phyloP scores from a whole-genome alignment of 1,140 invertebrate genomes.

The Euwallacea similis region DNA sequence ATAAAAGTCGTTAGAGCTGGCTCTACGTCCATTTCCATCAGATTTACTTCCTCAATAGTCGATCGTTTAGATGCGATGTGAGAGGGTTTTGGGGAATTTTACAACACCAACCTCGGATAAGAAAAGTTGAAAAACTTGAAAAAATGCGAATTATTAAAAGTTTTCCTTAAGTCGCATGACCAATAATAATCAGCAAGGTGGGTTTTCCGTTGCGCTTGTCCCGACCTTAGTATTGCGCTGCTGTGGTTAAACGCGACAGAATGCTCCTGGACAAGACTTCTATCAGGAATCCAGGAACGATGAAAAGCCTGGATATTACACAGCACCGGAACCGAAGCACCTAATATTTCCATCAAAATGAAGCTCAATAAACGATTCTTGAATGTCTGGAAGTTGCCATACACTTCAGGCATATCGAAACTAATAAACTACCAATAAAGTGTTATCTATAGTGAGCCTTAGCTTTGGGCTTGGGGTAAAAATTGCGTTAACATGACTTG shows the following conservation, averaged over 20 bases:
- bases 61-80: slow-evolving; percentile 22
- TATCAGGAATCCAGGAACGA: slow-evolving; percentile 21
- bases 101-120: too few species aligned
- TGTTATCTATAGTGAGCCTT: too few species aligned
- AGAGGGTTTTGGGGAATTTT: neutral
- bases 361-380: neutral
- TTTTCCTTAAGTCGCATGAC: slow-evolving; percentile 13
- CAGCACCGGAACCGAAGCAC: neutral
- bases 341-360: neutral
- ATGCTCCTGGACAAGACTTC: slow-evolving; percentile 28
- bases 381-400: neutral
- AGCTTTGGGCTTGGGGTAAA: too few species aligned
- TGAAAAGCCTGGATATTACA: slow-evolving; percentile 1
- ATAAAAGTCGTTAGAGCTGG: slow-evolving; percentile 25
- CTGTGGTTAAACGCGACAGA: slow-evolving; percentile 28
- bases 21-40: slow-evolving; percentile 20
- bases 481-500: too few species aligned
- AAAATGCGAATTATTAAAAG: neutral
- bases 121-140: too few species aligned
- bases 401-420: neutral
- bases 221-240: slow-evolving; percentile 28
- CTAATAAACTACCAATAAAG: too few species aligned
- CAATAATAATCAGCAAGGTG: slow-evolving; percentile 9
- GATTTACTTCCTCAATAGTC: slow-evolving; percentile 23
- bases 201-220: slow-evolving; percentile 24